Evolutionary conservation across 2,797 vertebrate species (phyloP).

Genomic region (Characodon lateralis): DNA sequence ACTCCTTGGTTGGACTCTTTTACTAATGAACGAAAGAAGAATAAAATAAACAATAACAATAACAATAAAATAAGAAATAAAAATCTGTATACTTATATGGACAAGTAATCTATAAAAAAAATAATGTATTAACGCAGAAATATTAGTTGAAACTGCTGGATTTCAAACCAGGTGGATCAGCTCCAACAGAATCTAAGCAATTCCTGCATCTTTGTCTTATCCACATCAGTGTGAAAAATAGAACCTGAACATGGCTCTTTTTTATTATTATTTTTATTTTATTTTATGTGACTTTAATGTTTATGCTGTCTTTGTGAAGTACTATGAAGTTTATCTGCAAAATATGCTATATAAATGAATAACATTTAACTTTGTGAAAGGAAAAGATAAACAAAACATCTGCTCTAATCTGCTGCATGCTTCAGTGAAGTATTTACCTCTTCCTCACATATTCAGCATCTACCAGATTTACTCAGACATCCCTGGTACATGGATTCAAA

Average conservation of each 20-base stretch:
- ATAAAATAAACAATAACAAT: too few relatives aligned
- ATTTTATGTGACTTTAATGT: not conserved
- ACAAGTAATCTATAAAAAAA: too few relatives aligned
- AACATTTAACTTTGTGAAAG: conserved; percentile 1
- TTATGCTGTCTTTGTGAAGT: not conserved
- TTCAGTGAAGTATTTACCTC: conserved; percentile 22
- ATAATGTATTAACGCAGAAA: conserved; percentile 34
- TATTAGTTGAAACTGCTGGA: not conserved
- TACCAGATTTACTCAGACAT: conserved; percentile 43
- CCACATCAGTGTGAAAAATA: conserved; percentile 34
- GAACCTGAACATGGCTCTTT: conserved; percentile 25
- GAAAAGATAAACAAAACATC: conserved; percentile 22
- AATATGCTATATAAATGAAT: not conserved
- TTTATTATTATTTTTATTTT: too few relatives aligned
- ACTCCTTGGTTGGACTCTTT: too few relatives aligned
- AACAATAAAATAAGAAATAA: too few relatives aligned
- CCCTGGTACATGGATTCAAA: conserved; percentile 51
- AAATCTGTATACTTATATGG: too few relatives aligned
- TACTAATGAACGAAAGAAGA: too few relatives aligned
- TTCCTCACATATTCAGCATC: conserved; percentile 30
- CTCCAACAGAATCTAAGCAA: conserved; percentile 3
- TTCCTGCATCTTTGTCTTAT: conserved; percentile 24
- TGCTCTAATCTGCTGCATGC: conserved; percentile 15
- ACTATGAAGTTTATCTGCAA: not conserved
- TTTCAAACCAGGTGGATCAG: conserved; percentile 26